Percentiles rank a stretch among this genome's conserved stretches.
Evolutionary conservation across 2,113 vertebrate species (phyloP).

Genomic region (Aepyceros melampus): DNA sequence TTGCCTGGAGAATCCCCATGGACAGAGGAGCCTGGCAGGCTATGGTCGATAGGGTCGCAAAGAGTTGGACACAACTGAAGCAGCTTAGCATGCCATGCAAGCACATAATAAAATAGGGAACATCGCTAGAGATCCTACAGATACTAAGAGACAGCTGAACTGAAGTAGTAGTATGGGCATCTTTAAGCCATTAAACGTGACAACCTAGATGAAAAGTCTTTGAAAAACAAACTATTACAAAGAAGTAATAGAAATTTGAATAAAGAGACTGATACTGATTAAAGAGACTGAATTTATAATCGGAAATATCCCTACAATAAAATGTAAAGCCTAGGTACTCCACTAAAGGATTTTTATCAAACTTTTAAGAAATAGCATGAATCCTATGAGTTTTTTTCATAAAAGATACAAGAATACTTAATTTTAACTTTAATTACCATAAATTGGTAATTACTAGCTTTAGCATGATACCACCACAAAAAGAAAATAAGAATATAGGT

Average conservation of each 20-base stretch:
- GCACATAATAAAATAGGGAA: neutral
- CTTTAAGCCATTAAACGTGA: neutral
- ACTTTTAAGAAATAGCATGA: neutral
- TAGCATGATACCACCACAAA: neutral
- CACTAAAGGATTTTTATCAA: neutral
- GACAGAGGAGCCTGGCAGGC: neutral
- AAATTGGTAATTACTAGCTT: neutral
- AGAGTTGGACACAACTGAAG: neutral
- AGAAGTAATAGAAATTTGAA: neutral
- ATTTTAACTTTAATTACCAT: neutral
- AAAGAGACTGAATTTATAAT: neutral
- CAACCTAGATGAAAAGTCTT: neutral
- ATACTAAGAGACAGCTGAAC: neutral
- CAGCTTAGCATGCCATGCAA: neutral
- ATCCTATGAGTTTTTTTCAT: neutral
- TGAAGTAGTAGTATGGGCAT: neutral
- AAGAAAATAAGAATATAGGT: neutral
- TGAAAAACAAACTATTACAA: neutral
- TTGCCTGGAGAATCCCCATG: neutral
- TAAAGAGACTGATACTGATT: neutral
- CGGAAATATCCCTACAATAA: neutral
- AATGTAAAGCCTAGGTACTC: neutral
- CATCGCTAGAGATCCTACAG: neutral
- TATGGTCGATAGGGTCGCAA: rapidly evolving
- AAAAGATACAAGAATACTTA: neutral